phyloP scores from a whole-genome alignment of 2,113 vertebrate species.

The Menidia beryllina region DNA sequence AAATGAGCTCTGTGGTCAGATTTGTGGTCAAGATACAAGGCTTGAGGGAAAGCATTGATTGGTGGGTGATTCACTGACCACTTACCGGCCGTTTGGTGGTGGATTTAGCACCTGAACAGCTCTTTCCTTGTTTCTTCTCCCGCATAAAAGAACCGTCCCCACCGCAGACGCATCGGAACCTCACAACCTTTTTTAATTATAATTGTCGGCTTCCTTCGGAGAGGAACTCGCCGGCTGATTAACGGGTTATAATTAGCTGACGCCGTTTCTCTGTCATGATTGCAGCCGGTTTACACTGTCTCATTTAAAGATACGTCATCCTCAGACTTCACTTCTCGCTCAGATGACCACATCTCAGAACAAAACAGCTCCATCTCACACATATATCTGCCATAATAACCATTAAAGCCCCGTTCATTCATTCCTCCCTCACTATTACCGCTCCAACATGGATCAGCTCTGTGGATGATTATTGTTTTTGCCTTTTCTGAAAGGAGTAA shows the following conservation, averaged over 20 bases:
- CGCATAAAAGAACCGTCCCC: background rate
- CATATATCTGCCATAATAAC: background rate
- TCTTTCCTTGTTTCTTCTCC: no score
- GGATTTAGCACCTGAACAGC: no score
- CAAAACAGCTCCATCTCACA: no score
- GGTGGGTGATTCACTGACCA: background rate
- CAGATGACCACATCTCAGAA: no score
- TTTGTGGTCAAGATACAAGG: no score
- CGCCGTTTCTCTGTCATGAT: constrained; percentile 51
- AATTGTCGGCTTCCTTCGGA: constrained; percentile 63
- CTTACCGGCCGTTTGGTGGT: no score
- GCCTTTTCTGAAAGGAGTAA: background rate
- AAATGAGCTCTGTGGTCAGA: no score
- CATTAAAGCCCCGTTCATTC: background rate
- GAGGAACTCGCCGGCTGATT: constrained; percentile 57
- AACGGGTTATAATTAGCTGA: constrained; percentile 60
- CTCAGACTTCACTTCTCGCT: no score
- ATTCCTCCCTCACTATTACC: background rate
- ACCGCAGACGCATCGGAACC: constrained; percentile 51
- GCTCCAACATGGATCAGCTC: background rate
- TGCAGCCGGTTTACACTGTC: constrained; percentile 26
- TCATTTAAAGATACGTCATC: background rate
- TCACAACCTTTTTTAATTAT: constrained; percentile 60
- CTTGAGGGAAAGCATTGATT: no score
- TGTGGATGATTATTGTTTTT: background rate